phyloP scores from a whole-genome alignment of 1,140 invertebrate species.

The Caenorhabditis brenneri region DNA sequence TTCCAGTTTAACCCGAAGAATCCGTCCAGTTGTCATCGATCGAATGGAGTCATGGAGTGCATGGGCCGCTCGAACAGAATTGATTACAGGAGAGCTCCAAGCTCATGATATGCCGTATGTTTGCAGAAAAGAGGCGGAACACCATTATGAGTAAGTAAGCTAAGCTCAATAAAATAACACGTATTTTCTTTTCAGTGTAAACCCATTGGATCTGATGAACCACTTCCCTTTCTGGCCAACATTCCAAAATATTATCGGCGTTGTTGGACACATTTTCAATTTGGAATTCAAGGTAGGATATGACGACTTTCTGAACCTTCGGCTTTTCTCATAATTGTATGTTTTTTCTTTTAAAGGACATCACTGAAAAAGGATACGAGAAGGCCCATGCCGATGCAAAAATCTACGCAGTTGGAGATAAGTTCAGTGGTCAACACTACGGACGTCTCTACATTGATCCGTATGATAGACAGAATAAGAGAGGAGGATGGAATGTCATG shows the following conservation, averaged over 20 bases:
- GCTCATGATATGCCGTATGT: conserved; percentile 67
- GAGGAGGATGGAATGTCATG: conserved; percentile 61
- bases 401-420: conserved; percentile 65
- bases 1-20: conserved; percentile 59
- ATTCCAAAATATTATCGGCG: conserved; percentile 61
- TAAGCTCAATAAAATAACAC: not conserved
- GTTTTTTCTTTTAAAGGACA: conserved; percentile 56
- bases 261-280: conserved; percentile 60
- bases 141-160: conserved; percentile 62
- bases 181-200: conserved; percentile 59
- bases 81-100: conserved; percentile 59
- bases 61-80: conserved; percentile 62
- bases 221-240: conserved; percentile 70
- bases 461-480: conserved; percentile 62
- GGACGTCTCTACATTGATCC: conserved; percentile 68
- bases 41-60: conserved; percentile 64
- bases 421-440: conserved; percentile 63
- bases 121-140: conserved; percentile 66
- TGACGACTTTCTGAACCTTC: not conserved
- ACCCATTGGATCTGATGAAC: conserved; percentile 68
- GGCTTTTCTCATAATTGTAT: not conserved
- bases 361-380: conserved; percentile 62
- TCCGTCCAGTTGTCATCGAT: conserved; percentile 67
- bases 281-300: conserved; percentile 62
- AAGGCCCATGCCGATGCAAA: conserved; percentile 64